A percentile compares a stretch with the other conserved stretches of the same genome.
phyloP scores from a whole-genome alignment of 2,113 vertebrate species.

The Anoplopoma fimbria region DNA sequence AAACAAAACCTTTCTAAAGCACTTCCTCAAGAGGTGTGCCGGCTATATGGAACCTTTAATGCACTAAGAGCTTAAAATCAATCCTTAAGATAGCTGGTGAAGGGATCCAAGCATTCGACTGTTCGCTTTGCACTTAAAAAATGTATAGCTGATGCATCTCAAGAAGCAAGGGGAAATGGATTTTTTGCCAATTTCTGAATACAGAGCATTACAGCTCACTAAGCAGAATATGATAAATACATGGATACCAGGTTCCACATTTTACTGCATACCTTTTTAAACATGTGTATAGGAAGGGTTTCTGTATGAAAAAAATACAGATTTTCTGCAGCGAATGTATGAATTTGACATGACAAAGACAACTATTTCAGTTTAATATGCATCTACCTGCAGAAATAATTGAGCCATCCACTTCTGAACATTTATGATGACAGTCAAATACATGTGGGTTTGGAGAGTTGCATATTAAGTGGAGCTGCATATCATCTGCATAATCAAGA shows the following conservation, averaged over 20 bases:
- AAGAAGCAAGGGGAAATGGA: slow-evolving; percentile 16
- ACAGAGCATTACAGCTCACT: background rate
- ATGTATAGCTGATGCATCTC: slow-evolving; percentile 17
- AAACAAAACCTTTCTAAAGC: slow-evolving; percentile 25
- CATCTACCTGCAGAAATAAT: slow-evolving; percentile 8
- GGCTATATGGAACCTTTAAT: background rate
- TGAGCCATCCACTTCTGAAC: slow-evolving; percentile 30
- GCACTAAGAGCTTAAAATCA: slow-evolving; percentile 26
- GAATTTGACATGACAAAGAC: background rate
- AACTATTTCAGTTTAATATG: slow-evolving; percentile 8
- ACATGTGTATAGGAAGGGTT: background rate
- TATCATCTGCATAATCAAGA: slow-evolving; percentile 53
- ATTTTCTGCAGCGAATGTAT: background rate
- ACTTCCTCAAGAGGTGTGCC: background rate
- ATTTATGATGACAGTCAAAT: slow-evolving; percentile 35
- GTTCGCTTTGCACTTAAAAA: background rate
- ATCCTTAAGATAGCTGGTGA: slow-evolving; percentile 20
- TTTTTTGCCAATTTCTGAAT: background rate
- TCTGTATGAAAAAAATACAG: background rate
- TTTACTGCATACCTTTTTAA: background rate
- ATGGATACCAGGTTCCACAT: background rate
- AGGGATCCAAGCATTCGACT: background rate
- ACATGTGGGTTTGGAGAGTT: slow-evolving; percentile 37
- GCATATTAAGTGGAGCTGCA: slow-evolving; percentile 45
- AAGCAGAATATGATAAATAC: background rate